A percentile compares a stretch with the other conserved stretches of the same genome.
Conservation (phyloP, 2,888 invertebrate species). For the Drosophila multiciliata region DNA sequence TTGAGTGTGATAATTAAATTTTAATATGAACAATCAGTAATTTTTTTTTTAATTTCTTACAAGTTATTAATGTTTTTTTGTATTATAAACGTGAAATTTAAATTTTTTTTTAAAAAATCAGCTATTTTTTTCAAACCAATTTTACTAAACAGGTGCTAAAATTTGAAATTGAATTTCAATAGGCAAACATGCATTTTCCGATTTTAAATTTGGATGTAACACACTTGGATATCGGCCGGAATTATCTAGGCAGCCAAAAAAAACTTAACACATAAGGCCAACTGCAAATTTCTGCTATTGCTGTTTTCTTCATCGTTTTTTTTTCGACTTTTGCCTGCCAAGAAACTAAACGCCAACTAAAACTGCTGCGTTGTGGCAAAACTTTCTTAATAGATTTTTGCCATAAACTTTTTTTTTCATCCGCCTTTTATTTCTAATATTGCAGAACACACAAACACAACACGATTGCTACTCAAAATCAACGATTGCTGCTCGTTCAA, state of each 20-base stretch:
- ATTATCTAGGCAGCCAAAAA: constrained; percentile 37
- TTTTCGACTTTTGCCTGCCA: constrained; percentile 25
- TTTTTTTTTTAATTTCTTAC: too few relatives aligned
- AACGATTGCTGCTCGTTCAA: constrained; percentile 29
- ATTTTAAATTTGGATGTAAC: background rate
- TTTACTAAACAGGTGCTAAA: too few relatives aligned
- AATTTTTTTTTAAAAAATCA: background rate
- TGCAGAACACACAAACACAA: constrained; percentile 18
- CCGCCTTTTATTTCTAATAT: constrained; percentile 20
- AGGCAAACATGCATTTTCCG: background rate
- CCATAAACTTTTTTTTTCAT: constrained; percentile 64
- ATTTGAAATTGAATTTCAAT: background rate
- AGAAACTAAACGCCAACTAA: constrained; percentile 62
- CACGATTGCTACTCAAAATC: constrained; percentile 48
- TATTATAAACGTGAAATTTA: background rate
- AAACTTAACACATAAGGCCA: constrained; percentile 59
- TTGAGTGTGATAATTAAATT: too few relatives aligned
- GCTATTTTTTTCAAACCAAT: too few relatives aligned
- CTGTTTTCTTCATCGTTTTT: constrained; percentile 33
- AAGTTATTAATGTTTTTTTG: too few relatives aligned
- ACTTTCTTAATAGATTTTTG: constrained; percentile 78
- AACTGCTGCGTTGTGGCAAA: constrained; percentile 73
- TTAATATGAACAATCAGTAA: too few relatives aligned
- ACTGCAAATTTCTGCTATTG: constrained; percentile 62
- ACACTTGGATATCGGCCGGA: constrained; percentile 49